Evolutionary conservation across 2,888 invertebrate species (phyloP), one percentile per base, ranked within the genome.

Genomic region (Aromia moschata): DNA sequence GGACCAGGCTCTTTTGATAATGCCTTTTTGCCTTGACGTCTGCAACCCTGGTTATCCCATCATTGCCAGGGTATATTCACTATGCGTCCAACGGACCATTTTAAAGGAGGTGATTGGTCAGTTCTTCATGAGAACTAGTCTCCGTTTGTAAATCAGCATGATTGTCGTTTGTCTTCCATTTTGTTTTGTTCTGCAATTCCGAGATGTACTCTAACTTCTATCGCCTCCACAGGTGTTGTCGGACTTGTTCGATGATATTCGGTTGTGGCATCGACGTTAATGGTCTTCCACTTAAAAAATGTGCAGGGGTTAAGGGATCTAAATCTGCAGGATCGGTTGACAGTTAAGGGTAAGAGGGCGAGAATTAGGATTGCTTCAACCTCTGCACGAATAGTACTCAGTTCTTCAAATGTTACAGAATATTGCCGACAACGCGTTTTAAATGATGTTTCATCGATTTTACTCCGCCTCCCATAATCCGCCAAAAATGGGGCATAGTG

Each of bases 381-480:
- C 9, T 25, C 5, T 5, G 9, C 25, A 25, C 4, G 25, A 5
- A 25, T 9, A 5, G 25, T 25, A 25, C 4, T 9, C 5, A 25
- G 25, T 25, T 25, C 25, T 25, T 25, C 25, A 9, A 25, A 25
- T 9, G 25, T 25, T 25, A 25, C 4, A 5, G 25, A 25, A 9
- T 25, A 25, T 41, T 41, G n/a, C 16, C 15, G 15, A 16, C 7
- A 16, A 41, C 41, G 3, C 17, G 16, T 10, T 16, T 17, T 16
- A 25, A 41, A n/a, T 41, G 41, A 16, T 10, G 11, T 17, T 41
- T 41, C 18, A 41, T 17, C 1, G 17, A 1, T 16, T 41, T 41
- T 2, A 41, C 41, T n/a, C 41, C 41, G 10, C 16, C 1, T 41
- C 41, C 41, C 41, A 41, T 15, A 41, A n/a, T 17, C 41, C 41